phyloP scores from a whole-genome alignment of 2,113 vertebrate genomes.

The Alethe diademata region DNA sequence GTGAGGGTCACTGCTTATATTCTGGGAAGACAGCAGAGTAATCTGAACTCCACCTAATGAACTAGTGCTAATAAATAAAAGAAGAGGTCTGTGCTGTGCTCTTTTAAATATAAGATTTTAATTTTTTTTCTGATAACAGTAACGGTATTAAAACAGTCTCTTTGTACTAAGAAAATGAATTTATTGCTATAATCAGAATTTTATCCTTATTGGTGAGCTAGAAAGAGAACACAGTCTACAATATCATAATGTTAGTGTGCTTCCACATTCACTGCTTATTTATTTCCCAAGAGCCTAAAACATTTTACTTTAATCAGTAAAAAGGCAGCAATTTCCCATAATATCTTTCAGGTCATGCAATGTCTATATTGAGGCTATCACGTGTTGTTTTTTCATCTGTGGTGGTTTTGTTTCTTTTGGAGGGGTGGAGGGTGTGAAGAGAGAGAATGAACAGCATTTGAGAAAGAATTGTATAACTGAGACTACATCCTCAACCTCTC shows the following conservation, averaged over 20 bases:
- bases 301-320: neutral
- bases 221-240: neutral
- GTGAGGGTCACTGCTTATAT: neutral
- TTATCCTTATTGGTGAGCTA: neutral
- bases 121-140: neutral
- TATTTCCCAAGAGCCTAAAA: conserved; percentile 3
- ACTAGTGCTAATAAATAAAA: neutral
- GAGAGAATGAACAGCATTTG: neutral
- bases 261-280: neutral
- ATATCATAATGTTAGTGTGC: neutral
- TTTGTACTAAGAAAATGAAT: neutral
- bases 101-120: neutral
- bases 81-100: neutral
- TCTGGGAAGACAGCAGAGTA: neutral
- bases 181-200: neutral
- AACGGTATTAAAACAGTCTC: neutral
- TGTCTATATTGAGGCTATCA: neutral
- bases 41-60: neutral
- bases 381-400: neutral
- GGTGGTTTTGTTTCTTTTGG: neutral
- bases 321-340: neutral
- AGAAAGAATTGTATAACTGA: neutral
- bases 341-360: neutral
- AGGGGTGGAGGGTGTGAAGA: neutral
- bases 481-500: neutral